phyloP scores from a whole-genome alignment of 2,113 vertebrate genomes.

The Tapirus terrestris region DNA sequence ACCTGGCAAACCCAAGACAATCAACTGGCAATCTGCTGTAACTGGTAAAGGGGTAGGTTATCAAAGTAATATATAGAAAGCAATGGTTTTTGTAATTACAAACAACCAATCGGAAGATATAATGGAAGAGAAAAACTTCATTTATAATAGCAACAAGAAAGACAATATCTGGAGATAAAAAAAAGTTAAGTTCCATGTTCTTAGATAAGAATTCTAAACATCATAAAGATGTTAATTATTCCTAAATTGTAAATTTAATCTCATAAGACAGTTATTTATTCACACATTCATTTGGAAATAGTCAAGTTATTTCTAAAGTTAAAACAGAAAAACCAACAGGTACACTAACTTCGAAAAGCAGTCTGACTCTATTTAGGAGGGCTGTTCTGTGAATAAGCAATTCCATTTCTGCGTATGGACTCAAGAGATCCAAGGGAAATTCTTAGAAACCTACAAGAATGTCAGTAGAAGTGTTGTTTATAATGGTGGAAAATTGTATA shows the following conservation, averaged over 20 bases:
- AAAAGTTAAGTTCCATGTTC: not conserved
- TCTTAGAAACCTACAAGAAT: not conserved
- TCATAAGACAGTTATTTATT: not conserved
- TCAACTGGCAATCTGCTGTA: not conserved
- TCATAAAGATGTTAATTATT: not conserved
- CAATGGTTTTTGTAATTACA: not conserved
- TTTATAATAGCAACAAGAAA: not conserved
- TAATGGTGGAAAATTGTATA: not conserved
- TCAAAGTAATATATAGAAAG: constrained; percentile 30
- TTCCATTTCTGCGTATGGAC: not conserved
- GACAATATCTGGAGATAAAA: not conserved
- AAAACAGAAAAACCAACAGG: constrained; percentile 26
- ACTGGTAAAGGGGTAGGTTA: not conserved
- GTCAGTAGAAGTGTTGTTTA: not conserved
- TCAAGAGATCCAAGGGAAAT: not conserved
- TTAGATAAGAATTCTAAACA: constrained; percentile 22
- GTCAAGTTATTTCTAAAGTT: not conserved
- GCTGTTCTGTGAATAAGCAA: not conserved
- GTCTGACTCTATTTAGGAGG: not conserved
- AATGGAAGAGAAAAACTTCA: not conserved
- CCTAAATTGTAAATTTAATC: not conserved
- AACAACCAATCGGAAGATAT: not conserved
- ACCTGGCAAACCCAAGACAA: constrained; percentile 19
- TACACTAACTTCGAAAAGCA: not conserved
- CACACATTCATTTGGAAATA: not conserved